Base-by-base conservation (phyloP, 2,888 invertebrate species). In the Saturnia japonica region DNA sequence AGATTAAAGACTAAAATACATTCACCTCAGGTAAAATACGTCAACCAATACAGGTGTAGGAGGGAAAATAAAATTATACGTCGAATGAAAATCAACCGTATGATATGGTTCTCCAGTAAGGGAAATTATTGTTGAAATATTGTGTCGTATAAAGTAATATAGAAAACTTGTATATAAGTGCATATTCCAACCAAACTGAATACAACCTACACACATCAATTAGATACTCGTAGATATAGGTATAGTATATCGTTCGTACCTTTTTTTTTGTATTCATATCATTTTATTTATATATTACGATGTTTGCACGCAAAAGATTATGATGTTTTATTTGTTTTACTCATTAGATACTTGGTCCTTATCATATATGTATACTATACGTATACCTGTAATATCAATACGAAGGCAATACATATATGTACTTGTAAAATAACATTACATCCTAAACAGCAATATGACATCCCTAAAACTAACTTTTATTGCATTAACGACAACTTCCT, bases 401-500 rank as follows among this genome's bases (percentile, higher is more conserved):
- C 34, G 6, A 34, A 34, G 34, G 34, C 6, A 34, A 34, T 4
- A 34, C 34, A 34, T 34, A 34, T 6, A 6, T 34, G 34, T 34
- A 34, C 2, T 47, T n/a, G 47, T 19, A 47, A 60, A 60, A 60
- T 28, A 60, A 28, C 6, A 14, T 68, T 22, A 14, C 47, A 68
- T 11, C 47, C 68, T 4, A 51, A 51, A 51, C 19, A 6, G 12
- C 25, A 25, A 25, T 57, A 25, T 68, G 28, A 14, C 47, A 68
- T 16, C 68, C 68, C 22, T 68, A 16, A 68, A 45, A 43, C 34
- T 47, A 47, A 28, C 47, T 68, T 47, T 47, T 47, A 68, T 47
- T 68, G 28, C 47, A 8, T 19, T 45, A 16, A 28, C 28, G 67
- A 28, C 47, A 68, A 68, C 47, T 68, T 68, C 68, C 68, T 51